phyloP scores from a whole-genome alignment of 2,888 invertebrate species.

The Acanthococcus lagerstroemiae region DNA sequence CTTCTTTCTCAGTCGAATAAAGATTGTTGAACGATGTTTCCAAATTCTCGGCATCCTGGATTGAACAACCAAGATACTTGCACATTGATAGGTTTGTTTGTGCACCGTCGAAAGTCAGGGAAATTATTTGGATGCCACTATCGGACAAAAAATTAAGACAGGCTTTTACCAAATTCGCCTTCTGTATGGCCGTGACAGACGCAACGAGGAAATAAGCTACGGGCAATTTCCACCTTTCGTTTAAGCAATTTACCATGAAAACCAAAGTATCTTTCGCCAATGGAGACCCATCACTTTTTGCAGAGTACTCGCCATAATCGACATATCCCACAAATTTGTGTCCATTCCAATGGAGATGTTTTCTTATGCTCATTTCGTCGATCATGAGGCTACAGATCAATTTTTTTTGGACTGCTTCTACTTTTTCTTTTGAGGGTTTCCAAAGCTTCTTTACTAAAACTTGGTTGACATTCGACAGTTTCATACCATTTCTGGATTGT shows the following conservation, averaged over 20 bases:
- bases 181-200: not conserved
- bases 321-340: constrained; percentile 20
- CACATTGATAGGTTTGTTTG: constrained; percentile 1
- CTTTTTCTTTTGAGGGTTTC: not conserved
- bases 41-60: not conserved
- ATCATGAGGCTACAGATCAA: constrained; percentile 1
- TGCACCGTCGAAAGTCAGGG: constrained; percentile 31
- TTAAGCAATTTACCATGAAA: constrained; percentile 27
- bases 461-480: not conserved
- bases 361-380: constrained; percentile 14
- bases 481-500: constrained; percentile 7
- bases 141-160: constrained; percentile 13
- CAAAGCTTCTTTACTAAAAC: constrained; percentile 3
- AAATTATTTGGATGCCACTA: constrained; percentile 10
- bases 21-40: not conserved
- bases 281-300: not conserved
- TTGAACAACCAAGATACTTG: not conserved
- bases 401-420: not conserved
- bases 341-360: constrained; percentile 16
- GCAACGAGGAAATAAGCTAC: constrained; percentile 29
- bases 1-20: not conserved
- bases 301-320: constrained; percentile 4
- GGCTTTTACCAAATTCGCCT: constrained; percentile 10
- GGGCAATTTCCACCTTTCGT: constrained; percentile 32
- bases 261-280: constrained; percentile 11